Conservation (phyloP, 2,888 invertebrate species). For the Pedicia rivosa region DNA sequence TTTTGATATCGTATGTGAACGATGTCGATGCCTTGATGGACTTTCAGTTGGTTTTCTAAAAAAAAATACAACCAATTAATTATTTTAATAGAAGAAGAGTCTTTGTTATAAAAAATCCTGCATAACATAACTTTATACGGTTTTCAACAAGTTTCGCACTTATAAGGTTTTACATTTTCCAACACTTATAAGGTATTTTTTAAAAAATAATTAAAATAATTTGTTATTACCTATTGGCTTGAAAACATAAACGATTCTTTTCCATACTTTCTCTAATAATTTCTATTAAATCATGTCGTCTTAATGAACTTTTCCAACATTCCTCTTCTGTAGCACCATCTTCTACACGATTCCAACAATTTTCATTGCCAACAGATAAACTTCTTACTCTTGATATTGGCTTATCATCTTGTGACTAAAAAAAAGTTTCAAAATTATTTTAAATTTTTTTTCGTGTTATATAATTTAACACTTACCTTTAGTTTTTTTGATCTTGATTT, state of each 20-base stretch:
- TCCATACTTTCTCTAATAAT: constrained; percentile 85
- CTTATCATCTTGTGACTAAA: constrained; percentile 12
- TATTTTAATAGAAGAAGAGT: background rate
- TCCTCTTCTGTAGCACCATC: constrained; percentile 21
- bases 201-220: constrained; percentile 1
- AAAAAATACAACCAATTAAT: no score
- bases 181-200: no score
- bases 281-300: constrained; percentile 67
- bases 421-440: constrained; percentile 7
- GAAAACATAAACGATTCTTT: constrained; percentile 74
- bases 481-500: constrained; percentile 25
- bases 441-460: constrained; percentile 1
- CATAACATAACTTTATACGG: no score
- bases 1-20: constrained; percentile 31
- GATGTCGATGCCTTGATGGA: constrained; percentile 27
- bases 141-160: no score
- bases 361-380: constrained; percentile 29
- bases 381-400: constrained; percentile 27
- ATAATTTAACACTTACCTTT: constrained; percentile 27
- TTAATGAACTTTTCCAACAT: constrained; percentile 51
- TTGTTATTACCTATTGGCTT: constrained; percentile 48
- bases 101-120: no score
- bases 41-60: constrained; percentile 41
- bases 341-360: constrained; percentile 15
- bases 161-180: no score